These are phyloP conservation scores for Ceratosolen solmsi DNA, from an alignment of 1,140 invertebrate species.

Conservation along the genomic window DNA sequence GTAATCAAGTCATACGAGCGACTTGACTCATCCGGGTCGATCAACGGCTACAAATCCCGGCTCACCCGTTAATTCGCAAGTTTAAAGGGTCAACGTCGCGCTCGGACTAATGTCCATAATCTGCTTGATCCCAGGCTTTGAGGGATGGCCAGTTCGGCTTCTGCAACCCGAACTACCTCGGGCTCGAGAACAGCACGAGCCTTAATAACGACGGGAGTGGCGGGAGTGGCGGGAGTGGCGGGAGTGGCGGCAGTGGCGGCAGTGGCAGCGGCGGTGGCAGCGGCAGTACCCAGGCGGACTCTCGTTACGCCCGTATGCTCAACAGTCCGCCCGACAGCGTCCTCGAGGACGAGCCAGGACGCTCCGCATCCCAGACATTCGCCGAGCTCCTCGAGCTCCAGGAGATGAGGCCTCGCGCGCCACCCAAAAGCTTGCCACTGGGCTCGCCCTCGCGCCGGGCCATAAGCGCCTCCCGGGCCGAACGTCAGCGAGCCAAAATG, in stretches of 20 bases:
- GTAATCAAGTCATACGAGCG: too few relatives aligned
- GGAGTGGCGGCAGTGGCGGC: too few relatives aligned
- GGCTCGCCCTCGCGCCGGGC: conserved; percentile 69
- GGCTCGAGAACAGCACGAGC: conserved; percentile 70
- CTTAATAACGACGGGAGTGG: not conserved
- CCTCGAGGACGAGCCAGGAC: conserved; percentile 72
- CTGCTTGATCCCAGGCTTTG: conserved; percentile 66
- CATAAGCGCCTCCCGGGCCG: conserved; percentile 72
- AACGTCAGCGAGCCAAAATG: conserved; percentile 69
- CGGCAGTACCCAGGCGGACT: conserved; percentile 53
- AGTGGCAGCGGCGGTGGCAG: conserved; percentile 39
- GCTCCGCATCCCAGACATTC: conserved; percentile 71
- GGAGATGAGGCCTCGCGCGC: conserved; percentile 67
- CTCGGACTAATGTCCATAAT: too few relatives aligned
- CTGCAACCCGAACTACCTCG: conserved; percentile 84
- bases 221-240: too few relatives aligned
- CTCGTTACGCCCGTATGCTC: conserved; percentile 68
- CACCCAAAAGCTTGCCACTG: conserved; percentile 69
- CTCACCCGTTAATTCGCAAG: too few relatives aligned
- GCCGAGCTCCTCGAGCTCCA: conserved; percentile 69
- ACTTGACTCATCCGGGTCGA: too few relatives aligned
- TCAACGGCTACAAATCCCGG: too few relatives aligned
- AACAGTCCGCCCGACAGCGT: conserved; percentile 75
- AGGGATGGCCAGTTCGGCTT: conserved; percentile 77
- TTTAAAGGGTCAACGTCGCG: too few relatives aligned